Evolutionary conservation across 2,888 invertebrate genomes (phyloP).

Genomic region (Drosophila falleni): DNA sequence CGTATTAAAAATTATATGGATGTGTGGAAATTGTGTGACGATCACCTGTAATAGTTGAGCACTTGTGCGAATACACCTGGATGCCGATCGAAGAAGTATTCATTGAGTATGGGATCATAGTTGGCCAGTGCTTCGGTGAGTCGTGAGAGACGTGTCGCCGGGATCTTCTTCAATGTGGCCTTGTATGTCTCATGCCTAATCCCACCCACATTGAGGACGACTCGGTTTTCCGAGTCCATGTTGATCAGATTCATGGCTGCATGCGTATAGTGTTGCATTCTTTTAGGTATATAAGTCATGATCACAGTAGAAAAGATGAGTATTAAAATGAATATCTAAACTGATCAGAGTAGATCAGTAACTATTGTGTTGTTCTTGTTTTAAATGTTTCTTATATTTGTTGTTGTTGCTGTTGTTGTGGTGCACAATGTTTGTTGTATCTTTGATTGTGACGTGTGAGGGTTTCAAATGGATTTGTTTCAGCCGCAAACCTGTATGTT

Average conservation of each 20-base stretch:
- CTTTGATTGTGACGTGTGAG: slow-evolving; percentile 18
- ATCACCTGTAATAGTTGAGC: slow-evolving; percentile 96
- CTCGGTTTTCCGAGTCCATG: slow-evolving; percentile 99
- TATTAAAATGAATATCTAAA: slow-evolving; percentile 11
- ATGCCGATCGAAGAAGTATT: slow-evolving; percentile 99
- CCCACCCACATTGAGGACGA: slow-evolving; percentile 99
- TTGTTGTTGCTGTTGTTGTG: slow-evolving; percentile 16
- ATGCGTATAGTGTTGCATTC: slow-evolving; percentile 80
- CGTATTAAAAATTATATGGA: not conserved
- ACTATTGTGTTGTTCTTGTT: slow-evolving; percentile 4
- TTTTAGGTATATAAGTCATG: slow-evolving; percentile 83
- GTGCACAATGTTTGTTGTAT: slow-evolving; percentile 22
- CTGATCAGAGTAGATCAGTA: slow-evolving; percentile 7
- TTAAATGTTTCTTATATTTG: slow-evolving; percentile 3
- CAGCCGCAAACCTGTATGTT: slow-evolving; percentile 63
- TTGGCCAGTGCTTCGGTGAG: slow-evolving; percentile 98
- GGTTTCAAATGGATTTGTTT: slow-evolving; percentile 18
- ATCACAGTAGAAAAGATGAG: slow-evolving; percentile 35
- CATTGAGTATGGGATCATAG: slow-evolving; percentile 99
- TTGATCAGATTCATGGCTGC: slow-evolving; percentile 94
- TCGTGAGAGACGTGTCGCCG: slow-evolving; percentile 96
- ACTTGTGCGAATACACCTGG: slow-evolving; percentile 98
- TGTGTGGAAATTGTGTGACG: no score
- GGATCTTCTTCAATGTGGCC: slow-evolving; percentile 98
- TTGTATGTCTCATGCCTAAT: slow-evolving; percentile 99